phyloP scores from a whole-genome alignment of 2,113 vertebrate species.

The Nesogale talazaci region DNA sequence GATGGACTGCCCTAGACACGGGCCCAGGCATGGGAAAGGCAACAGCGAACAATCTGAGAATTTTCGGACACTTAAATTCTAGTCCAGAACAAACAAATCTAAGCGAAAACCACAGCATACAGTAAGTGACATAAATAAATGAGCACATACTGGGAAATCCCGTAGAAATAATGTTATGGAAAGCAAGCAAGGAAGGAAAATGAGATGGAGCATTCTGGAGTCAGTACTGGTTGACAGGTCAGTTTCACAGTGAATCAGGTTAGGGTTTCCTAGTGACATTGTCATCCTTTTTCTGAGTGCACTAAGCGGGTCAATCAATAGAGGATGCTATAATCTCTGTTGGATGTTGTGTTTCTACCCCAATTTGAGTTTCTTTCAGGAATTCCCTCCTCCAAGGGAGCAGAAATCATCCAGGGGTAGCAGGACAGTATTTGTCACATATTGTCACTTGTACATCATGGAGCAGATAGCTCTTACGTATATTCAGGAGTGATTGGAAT shows the following conservation, averaged over 20 bases:
- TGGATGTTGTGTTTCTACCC: neutral
- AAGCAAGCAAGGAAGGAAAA: neutral
- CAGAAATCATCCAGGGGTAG: too few relatives aligned
- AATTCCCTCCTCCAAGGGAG: neutral
- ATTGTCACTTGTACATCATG: neutral
- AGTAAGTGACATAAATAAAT: neutral
- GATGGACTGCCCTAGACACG: too few relatives aligned
- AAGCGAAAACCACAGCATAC: too few relatives aligned
- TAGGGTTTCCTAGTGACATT: neutral
- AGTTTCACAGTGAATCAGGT: neutral
- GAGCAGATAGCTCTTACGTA: neutral
- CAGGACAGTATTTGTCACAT: too few relatives aligned
- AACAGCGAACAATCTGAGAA: too few relatives aligned
- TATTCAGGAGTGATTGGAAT: neutral
- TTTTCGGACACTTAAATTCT: neutral
- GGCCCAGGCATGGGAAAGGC: too few relatives aligned
- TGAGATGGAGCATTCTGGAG: neutral
- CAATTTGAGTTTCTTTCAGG: neutral
- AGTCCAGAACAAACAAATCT: neutral
- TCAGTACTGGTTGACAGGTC: neutral
- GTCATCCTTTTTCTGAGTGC: neutral
- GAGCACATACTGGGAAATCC: neutral
- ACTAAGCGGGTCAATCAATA: neutral
- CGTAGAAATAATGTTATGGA: neutral
- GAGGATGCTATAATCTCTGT: neutral